A percentile compares a stretch with the other conserved stretches of the same genome.
These are phyloP conservation scores for Notiomystis cincta DNA, from an alignment of 2,113 vertebrate species.

Conservation along the genomic window DNA sequence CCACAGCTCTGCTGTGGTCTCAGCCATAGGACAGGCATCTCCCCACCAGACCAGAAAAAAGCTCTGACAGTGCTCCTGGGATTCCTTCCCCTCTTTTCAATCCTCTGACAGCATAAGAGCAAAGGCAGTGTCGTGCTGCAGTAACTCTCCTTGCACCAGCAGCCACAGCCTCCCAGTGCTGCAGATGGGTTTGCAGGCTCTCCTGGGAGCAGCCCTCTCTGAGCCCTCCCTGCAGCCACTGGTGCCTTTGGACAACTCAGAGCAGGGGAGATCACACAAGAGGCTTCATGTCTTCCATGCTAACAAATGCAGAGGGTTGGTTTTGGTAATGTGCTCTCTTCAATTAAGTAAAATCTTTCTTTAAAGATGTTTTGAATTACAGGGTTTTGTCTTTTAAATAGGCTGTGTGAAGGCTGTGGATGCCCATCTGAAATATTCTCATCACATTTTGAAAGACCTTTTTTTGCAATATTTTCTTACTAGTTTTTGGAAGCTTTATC, in stretches of 20 bases:
- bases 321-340: fast-evolving
- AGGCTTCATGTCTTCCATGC: not conserved
- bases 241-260: not conserved
- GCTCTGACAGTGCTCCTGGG: not conserved
- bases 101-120: not conserved
- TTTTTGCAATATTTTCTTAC: not conserved
- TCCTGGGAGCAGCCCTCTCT: not conserved
- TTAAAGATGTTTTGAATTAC: not conserved
- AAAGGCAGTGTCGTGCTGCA: not conserved
- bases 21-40: not conserved
- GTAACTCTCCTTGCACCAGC: not conserved
- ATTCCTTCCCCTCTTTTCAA: not conserved
- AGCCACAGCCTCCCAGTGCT: not conserved
- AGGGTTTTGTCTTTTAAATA: not conserved
- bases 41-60: not conserved
- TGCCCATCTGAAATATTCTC: not conserved
- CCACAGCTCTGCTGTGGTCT: not conserved
- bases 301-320: not conserved
- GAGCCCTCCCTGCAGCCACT: not conserved
- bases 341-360: not conserved
- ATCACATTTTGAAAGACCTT: not conserved
- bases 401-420: not conserved
- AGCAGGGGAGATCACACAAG: not conserved
- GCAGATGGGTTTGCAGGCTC: not conserved
- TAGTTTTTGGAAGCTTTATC: not conserved